Base-by-base conservation (phyloP, 1,140 invertebrate genomes). In the Pogonomyrmex californicus region DNA sequence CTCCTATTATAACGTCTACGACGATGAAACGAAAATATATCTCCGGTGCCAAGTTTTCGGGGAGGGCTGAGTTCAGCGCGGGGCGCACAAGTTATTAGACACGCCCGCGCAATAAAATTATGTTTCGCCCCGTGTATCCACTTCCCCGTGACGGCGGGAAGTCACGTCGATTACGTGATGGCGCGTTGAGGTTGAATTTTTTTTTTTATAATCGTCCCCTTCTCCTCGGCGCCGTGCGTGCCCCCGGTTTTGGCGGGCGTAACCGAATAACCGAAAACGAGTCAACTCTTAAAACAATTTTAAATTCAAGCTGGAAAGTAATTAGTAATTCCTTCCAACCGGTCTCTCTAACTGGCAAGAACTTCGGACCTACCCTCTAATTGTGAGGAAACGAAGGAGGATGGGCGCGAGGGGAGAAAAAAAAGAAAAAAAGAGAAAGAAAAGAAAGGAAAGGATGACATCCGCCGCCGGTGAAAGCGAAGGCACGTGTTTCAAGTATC, bases 11-110 rank as follows among this genome's bases (percentile, higher is more conserved):
- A 81, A 47, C 86, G 60, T 70, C 85, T 51, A 85, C 83, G 78
- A 76, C 68, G 47, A 78, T 60, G 70, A 90, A 68, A 87, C 71
- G 85, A 87, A 89, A 90, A 85, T 86, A 79, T 83, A 89, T 78
- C 76, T 70, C 63, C 56, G 44, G 10, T 23, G 23, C 23, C n/a
- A 77, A 86, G 68, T 90, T 89, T 71, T 77, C 47, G 49, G 17
- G 36, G 5, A 9, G 12, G 41, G 63, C 33, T 76, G 70, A 44
- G 30, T 60, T 56, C 54, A 73, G 47, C 51, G 54, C 56, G 41
- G 17, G 65, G 12, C 65, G 36, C 54, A 71, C 58, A 78, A 89
- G 81, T 89, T 90, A 90, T 88, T 89, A 88, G 85, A 63, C 49
- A 83, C 79, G 79, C 51, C 79, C 68, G 79, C 30, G 79, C 79